These are phyloP conservation scores for Stratiomys singularior DNA, from an alignment of 2,888 invertebrate species.

Conservation along the genomic window DNA sequence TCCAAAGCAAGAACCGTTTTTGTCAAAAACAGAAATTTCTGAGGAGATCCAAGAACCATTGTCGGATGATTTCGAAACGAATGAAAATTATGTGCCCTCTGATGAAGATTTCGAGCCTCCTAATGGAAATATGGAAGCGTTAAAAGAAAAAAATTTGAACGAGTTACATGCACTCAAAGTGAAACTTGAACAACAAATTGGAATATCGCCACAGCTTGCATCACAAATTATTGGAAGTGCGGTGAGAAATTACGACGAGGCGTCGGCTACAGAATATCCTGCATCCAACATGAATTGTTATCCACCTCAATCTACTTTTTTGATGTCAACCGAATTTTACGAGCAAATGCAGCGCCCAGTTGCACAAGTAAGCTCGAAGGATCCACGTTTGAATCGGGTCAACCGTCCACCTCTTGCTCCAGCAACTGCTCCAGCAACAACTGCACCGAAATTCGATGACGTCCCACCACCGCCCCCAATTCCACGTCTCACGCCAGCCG, in stretches of 20 bases:
- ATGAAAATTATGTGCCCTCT: not conserved
- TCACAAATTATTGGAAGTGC: not conserved
- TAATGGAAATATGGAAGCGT: not conserved
- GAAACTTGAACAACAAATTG: constrained; percentile 1
- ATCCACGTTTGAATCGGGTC: constrained; percentile 25
- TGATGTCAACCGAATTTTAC: not conserved
- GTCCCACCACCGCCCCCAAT: constrained; percentile 23
- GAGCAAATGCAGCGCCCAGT: not conserved
- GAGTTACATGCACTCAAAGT: constrained; percentile 19
- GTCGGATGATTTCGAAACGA: not conserved
- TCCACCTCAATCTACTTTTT: not conserved
- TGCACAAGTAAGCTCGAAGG: not conserved
- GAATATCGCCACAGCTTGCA: not conserved
- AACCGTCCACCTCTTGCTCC: constrained; percentile 9
- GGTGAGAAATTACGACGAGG: not conserved
- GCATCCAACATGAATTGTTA: not conserved
- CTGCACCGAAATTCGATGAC: not conserved
- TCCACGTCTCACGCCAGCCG: constrained; percentile 20
- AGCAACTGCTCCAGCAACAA: not conserved
- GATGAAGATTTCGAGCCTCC: not conserved
- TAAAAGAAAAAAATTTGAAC: constrained; percentile 19
- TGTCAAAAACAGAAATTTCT: not conserved
- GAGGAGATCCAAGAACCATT: not conserved
- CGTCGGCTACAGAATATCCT: not conserved
- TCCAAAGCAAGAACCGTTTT: not conserved